These are phyloP conservation scores for Melanotaenia pygmaea DNA, from an alignment of 2,797 vertebrate species.

Conservation along the genomic window DNA sequence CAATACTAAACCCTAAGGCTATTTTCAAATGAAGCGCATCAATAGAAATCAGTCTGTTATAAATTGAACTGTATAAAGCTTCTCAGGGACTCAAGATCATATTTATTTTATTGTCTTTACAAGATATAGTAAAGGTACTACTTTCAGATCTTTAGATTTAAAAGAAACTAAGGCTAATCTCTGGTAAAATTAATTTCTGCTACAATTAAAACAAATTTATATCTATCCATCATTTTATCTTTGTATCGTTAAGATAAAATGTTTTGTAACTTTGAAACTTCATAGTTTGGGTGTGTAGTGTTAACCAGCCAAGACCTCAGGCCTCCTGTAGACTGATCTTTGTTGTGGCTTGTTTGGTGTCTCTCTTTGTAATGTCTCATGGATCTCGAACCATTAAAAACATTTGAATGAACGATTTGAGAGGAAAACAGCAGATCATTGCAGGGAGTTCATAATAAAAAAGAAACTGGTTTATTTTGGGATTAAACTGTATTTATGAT, in stretches of 20 bases:
- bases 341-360: background rate
- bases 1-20: background rate
- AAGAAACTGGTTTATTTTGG: too few relatives aligned
- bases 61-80: background rate
- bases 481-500: background rate
- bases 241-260: background rate
- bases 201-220: background rate
- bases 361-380: too few relatives aligned
- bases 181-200: background rate
- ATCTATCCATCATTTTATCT: background rate
- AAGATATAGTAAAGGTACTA: background rate
- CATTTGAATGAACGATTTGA: too few relatives aligned
- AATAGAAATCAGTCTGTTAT: conserved; percentile 7
- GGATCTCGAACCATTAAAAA: too few relatives aligned
- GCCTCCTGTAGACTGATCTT: background rate
- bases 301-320: background rate
- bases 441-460: too few relatives aligned
- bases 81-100: background rate
- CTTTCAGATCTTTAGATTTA: background rate
- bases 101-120: background rate
- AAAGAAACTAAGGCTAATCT: background rate
- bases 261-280: background rate
- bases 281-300: background rate
- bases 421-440: too few relatives aligned
- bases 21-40: conserved; percentile 19